These are phyloP conservation scores for Dallia pectoralis DNA, from an alignment of 2,797 vertebrate species.

Conservation along the genomic window DNA sequence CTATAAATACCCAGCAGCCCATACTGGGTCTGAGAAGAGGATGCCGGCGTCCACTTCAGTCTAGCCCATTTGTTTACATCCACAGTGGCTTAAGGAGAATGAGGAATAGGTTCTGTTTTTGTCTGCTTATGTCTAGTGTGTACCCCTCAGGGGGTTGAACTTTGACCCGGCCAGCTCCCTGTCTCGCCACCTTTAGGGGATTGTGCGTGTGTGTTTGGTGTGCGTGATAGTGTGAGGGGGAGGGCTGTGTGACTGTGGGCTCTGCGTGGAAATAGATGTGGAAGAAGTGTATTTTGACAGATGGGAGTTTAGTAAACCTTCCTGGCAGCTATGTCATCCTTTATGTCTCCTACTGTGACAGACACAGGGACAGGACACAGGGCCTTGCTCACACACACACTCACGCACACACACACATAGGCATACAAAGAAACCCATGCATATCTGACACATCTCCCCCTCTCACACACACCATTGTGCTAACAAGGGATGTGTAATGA, in stretches of 20 bases:
- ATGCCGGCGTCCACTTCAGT: neutral
- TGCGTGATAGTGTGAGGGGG: no score
- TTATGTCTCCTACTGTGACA: conserved; percentile 3
- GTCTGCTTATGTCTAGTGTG: conserved; percentile 3
- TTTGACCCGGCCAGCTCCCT: conserved; percentile 15
- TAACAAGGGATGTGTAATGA: neutral
- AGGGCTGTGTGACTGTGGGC: conserved; percentile 5
- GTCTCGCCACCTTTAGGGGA: conserved; percentile 6
- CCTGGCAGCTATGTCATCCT: conserved; percentile 11
- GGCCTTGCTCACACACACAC: neutral
- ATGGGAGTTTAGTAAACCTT: conserved; percentile 18
- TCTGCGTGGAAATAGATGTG: conserved; percentile 18
- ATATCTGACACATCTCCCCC: neutral
- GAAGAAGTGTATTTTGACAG: conserved; percentile 26
- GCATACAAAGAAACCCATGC: neutral
- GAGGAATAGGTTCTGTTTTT: neutral
- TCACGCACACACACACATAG: neutral
- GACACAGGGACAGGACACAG: neutral
- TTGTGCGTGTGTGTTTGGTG: conserved; percentile 15
- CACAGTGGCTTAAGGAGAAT: neutral
- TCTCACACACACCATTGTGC: neutral
- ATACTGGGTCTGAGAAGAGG: conserved; percentile 14
- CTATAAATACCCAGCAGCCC: conserved; percentile 25
- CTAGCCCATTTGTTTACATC: neutral
- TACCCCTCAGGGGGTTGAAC: conserved; percentile 28